These are phyloP conservation scores for Plutomurus gul DNA, from an alignment of 1,140 invertebrate species.

Conservation along the genomic window DNA sequence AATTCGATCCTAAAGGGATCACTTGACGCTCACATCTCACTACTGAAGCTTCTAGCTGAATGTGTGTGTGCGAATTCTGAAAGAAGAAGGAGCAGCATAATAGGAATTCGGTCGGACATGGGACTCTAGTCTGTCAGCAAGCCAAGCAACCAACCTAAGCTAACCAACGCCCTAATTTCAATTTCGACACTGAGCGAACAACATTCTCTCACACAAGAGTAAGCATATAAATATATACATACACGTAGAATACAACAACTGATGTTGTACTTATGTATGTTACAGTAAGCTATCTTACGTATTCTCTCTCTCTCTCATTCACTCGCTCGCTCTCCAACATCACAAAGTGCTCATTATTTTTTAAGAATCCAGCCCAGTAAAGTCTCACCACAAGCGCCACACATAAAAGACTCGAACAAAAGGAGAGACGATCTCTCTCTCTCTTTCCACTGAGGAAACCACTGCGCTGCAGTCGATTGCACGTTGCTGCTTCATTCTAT, in stretches of 20 bases:
- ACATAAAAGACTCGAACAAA: too few relatives aligned
- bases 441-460: neutral
- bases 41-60: neutral
- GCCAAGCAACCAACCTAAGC: neutral
- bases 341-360: neutral
- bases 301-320: neutral
- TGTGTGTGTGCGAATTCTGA: neutral
- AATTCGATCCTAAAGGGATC: too few relatives aligned
- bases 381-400: too few relatives aligned
- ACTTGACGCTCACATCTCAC: too few relatives aligned
- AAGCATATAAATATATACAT: neutral
- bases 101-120: constrained; percentile 31
- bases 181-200: constrained; percentile 1
- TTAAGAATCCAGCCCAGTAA: neutral
- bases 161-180: constrained; percentile 39
- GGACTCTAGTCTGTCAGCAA: neutral
- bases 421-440: neutral
- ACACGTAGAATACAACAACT: constrained; percentile 2
- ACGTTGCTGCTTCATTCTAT: neutral
- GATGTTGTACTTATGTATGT: neutral
- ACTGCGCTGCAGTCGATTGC: neutral
- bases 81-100: neutral
- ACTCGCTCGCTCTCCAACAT: neutral
- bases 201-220: constrained; percentile 1
- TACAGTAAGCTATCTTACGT: neutral